phyloP scores from a whole-genome alignment of 2,113 vertebrate species.

The Thalassoma bifasciatum region DNA sequence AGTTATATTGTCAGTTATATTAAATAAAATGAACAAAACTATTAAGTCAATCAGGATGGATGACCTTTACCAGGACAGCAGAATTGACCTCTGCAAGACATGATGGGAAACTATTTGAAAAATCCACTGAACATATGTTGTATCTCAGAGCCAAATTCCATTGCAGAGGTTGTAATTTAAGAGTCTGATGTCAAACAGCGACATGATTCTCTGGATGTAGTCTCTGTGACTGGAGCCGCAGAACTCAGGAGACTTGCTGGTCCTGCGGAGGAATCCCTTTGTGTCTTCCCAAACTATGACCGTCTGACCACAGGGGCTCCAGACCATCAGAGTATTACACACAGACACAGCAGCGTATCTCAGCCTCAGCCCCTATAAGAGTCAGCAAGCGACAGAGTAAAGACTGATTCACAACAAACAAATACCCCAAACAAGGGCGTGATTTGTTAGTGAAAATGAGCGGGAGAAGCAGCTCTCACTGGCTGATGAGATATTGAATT shows the following conservation, averaged over 20 bases:
- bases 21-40: not conserved
- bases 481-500: slow-evolving; percentile 27
- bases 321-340: slow-evolving; percentile 32
- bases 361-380: slow-evolving; percentile 5
- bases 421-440: slow-evolving; percentile 16
- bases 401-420: slow-evolving; percentile 26
- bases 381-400: slow-evolving; percentile 27
- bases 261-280: slow-evolving; percentile 41
- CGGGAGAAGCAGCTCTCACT: not conserved
- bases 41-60: not conserved
- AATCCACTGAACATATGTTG: not conserved
- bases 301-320: slow-evolving; percentile 64
- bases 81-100: not conserved
- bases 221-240: slow-evolving; percentile 59
- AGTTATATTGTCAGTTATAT: not conserved
- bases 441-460: slow-evolving; percentile 34
- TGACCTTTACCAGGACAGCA: not conserved
- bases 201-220: slow-evolving; percentile 23
- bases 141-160: slow-evolving; percentile 11
- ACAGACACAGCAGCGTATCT: slow-evolving; percentile 62
- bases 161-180: slow-evolving; percentile 1
- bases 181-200: slow-evolving; percentile 35
- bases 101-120: slow-evolving; percentile 26
- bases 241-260: slow-evolving; percentile 37
- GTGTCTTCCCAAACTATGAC: slow-evolving; percentile 41